These are phyloP conservation scores for Aplysia californica DNA, from an alignment of 1,140 invertebrate species.

Conservation along the genomic window DNA sequence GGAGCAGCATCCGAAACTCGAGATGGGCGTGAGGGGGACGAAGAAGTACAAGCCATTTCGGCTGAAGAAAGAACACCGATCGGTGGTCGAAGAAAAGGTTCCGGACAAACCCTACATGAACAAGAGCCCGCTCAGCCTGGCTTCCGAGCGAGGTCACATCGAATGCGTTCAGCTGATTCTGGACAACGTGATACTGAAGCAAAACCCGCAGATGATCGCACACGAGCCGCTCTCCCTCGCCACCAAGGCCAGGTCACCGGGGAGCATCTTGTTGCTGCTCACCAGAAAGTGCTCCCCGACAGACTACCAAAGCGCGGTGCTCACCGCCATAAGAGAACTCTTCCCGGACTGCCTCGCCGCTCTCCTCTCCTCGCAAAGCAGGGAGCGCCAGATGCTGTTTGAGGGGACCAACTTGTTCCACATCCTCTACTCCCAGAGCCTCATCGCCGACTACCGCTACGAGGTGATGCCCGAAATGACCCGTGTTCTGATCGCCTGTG, in stretches of 20 bases:
- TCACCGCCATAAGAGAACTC: slow-evolving; percentile 10
- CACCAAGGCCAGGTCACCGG: slow-evolving; percentile 14
- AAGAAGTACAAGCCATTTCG: slow-evolving; percentile 20
- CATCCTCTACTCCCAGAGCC: slow-evolving; percentile 19
- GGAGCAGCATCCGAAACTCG: not conserved
- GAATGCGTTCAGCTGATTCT: slow-evolving; percentile 18
- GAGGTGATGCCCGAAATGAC: slow-evolving; percentile 25
- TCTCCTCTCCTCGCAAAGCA: not conserved
- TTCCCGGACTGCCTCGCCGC: slow-evolving; percentile 20
- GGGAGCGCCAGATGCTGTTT: slow-evolving; percentile 16
- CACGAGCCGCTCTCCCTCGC: slow-evolving; percentile 17
- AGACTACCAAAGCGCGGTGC: slow-evolving; percentile 24
- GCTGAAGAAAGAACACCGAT: not conserved
- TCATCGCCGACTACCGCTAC: slow-evolving; percentile 4
- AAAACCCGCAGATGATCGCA: not conserved
- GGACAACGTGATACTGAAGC: slow-evolving; percentile 7
- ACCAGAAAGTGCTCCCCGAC: not conserved
- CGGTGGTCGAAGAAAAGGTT: not conserved
- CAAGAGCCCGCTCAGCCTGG: slow-evolving; percentile 8
- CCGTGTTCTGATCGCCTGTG: not conserved
- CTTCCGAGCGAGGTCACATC: not conserved
- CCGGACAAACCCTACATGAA: not conserved
- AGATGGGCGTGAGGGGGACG: slow-evolving; percentile 5
- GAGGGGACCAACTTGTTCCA: slow-evolving; percentile 23
- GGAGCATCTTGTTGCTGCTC: slow-evolving; percentile 9